Conservation (phyloP, 2,797 vertebrate species). For the Cyclopterus lumpus region DNA sequence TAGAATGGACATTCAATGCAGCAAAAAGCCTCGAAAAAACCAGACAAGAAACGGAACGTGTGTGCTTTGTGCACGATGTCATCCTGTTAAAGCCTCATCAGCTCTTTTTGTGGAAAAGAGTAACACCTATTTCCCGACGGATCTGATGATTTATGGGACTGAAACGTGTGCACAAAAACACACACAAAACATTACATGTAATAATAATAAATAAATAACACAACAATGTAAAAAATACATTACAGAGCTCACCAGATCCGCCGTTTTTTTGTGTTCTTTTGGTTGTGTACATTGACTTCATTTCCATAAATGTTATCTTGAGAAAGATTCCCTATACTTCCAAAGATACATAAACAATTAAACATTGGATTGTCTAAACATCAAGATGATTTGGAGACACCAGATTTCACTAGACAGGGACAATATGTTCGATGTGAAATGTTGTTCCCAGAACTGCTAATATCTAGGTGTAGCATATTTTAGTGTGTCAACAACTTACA, state of each 20-base stretch:
- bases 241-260: not conserved
- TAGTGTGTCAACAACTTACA: not conserved
- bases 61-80: not conserved
- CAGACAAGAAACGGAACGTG: conserved; percentile 17
- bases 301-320: not conserved
- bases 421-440: not conserved
- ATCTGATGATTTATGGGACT: not conserved
- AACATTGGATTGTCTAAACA: not conserved
- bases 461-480: not conserved
- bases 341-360: not conserved
- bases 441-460: not conserved
- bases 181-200: not conserved
- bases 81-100: conserved; percentile 2
- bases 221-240: not conserved
- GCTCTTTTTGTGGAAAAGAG: not conserved
- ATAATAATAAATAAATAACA: not conserved
- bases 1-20: conserved; percentile 56
- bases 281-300: not conserved
- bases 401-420: not conserved
- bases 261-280: not conserved
- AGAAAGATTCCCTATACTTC: not conserved
- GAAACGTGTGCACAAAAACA: not conserved
- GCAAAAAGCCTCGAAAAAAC: conserved; percentile 34
- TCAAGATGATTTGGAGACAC: not conserved
- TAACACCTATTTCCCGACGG: not conserved